Evolutionary conservation across 2,888 invertebrate species (phyloP), one percentile per base, ranked within the genome.

Genomic region (Augochlorella aurata): DNA sequence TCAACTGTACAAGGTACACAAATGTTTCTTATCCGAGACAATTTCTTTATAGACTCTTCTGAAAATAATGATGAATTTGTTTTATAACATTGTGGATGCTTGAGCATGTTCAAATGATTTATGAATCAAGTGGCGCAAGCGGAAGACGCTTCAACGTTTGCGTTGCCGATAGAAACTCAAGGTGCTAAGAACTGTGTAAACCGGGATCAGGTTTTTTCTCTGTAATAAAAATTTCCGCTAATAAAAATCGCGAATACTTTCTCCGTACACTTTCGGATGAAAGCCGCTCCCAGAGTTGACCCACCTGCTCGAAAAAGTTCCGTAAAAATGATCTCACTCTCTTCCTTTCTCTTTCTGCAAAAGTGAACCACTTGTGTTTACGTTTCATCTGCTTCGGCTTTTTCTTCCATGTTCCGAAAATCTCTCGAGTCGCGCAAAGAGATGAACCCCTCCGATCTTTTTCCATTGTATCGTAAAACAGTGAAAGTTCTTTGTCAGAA

Each of bases 221-320:
- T 49, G 38, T 21, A 9, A 38, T 7, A 29, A 45, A 44, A 79
- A 68, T 69, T 21, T 69, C 14, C 8, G 45, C 50, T 0, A 2
- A 38, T 5, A 79, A 74, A 74, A 75, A 44, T 12, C 12, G 75
- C 38, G 67, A 81, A 81, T 58, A 82, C 82, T 82, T 82, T 82
- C 82, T 76, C 82, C 76, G 18, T 45, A 50, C 54, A 81, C 82
- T 82, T 82, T 82, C 82, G 73, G 68, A 82, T 69, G 82, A 82
- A 81, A 82, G 82, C 58, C 63, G 80, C 54, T 45, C 47, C 70
- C 52, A 49, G 54, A 71, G 45, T 54, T 73, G 76, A 81, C 81
- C 81, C 82, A 82, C 65, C 82, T 82, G 73, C 81, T 50, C 76
- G 73, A 72, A 79, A 81, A 81, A 74, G 74, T 79, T 79, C 9